Base-by-base conservation (phyloP, 2,113 vertebrate genomes). In the Sakesphorus luctuosus region DNA sequence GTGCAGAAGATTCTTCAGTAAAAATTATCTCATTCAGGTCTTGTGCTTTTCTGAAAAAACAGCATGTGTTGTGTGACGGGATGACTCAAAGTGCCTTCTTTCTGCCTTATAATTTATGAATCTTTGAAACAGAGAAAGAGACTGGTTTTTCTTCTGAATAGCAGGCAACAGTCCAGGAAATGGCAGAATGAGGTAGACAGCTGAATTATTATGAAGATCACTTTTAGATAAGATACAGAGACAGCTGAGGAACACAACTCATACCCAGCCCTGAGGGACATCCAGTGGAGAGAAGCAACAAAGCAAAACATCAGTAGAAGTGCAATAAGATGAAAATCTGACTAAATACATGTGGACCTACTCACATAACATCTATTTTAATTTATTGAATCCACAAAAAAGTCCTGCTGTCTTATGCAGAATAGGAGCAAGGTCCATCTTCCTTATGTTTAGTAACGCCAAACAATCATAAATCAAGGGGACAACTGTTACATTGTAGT, bases 151-250 rank as follows among this genome's bases (percentile, higher is more conserved):
- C 61, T 63, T 90, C 56, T 84, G 68, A 89, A 78, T 67, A 82
- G 86, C 77, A 92, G 87, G 82, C 94, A 85, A 85, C 59, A 86
- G 78, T 80, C 82, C 67, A 86, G 79, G 61, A 97, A 96, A 87
- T 38, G 59, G 76, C 74, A 95, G 53, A 89, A 96, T 90, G 86
- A 96, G 88, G 69, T 72, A 94, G 76, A 87, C 63, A 90, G 69
- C 52, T 79, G 80, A 93, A 87, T 76, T 90, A 78, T 68, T 92
- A 78, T 79, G 53, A 94, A 93, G 66, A 92, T 90, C 76, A 72
- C 35, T 69, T 35, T 72, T 95, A 82, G 71, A 81, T 90, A 92
- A 92, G 90, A 81, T 28, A 93, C 53, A 94, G 75, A 91, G 76
- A 86, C 63, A 94, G 81, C 62, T 58, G 73, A 96, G 76, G 89